phyloP scores from a whole-genome alignment of 2,888 invertebrate genomes.

The Cacoxenus indagator region DNA sequence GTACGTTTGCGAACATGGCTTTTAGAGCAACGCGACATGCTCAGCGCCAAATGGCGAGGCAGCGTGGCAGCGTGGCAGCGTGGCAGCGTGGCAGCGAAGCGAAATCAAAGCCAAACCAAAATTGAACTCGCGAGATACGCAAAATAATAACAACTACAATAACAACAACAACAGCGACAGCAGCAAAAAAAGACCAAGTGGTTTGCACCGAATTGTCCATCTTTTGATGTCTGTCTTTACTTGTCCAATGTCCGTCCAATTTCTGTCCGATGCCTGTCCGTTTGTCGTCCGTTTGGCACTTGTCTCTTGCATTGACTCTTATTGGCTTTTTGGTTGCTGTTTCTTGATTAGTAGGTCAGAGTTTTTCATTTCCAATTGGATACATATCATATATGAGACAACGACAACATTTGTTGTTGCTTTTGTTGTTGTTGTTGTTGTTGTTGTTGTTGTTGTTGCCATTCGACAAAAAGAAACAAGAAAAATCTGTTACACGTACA shows the following conservation, averaged over 20 bases:
- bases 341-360: constrained; percentile 63
- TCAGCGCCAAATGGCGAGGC: not conserved
- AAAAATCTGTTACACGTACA: constrained; percentile 46
- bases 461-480: constrained; percentile 28
- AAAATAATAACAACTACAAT: not conserved
- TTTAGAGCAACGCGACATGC: constrained; percentile 16
- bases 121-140: not conserved
- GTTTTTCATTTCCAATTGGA: constrained; percentile 64
- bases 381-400: constrained; percentile 31
- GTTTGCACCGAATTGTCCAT: constrained; percentile 63
- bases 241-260: constrained; percentile 8
- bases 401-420: not conserved
- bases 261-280: constrained; percentile 17
- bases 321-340: constrained; percentile 40
- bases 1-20: constrained; percentile 34
- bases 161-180: too few species aligned
- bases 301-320: constrained; percentile 37
- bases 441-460: not conserved
- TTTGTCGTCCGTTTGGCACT: constrained; percentile 45
- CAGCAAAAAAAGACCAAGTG: constrained; percentile 42
- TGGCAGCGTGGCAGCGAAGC: not conserved
- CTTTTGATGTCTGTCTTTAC: constrained; percentile 46
- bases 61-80: not conserved
- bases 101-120: not conserved
- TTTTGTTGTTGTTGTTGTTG: not conserved